phyloP scores from a whole-genome alignment of 2,888 invertebrate species.

The Sinodicranocentrus sp. region DNA sequence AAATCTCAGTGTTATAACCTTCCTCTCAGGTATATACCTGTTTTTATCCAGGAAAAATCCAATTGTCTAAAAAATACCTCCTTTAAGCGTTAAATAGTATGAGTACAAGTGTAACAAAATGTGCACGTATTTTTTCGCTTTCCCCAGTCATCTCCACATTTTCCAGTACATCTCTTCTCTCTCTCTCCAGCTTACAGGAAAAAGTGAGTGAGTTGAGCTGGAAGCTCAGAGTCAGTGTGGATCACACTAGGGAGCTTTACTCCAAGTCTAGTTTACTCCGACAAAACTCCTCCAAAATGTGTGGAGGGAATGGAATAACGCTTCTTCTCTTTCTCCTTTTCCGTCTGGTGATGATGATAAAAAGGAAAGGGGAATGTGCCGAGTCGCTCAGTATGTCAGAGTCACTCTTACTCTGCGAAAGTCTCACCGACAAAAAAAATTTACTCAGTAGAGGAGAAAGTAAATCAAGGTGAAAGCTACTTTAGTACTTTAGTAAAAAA shows the following conservation, averaged over 20 bases:
- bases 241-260: slow-evolving; percentile 18
- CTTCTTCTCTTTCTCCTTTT: slow-evolving; percentile 6
- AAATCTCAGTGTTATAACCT: too few relatives aligned
- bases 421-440: slow-evolving; percentile 17
- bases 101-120: slow-evolving; percentile 8
- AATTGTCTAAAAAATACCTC: too few relatives aligned
- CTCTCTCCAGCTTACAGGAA: not conserved
- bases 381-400: slow-evolving; percentile 60
- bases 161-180: not conserved
- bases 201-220: not conserved
- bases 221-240: slow-evolving; percentile 14
- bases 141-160: not conserved
- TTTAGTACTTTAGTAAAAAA: not conserved
- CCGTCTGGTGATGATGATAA: slow-evolving; percentile 37
- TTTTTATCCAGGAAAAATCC: too few relatives aligned
- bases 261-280: not conserved
- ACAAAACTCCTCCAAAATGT: not conserved
- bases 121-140: not conserved
- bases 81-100: not conserved
- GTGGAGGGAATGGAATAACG: not conserved
- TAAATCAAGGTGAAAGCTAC: slow-evolving; percentile 5
- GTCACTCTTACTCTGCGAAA: slow-evolving; percentile 45
- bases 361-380: slow-evolving; percentile 41
- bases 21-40: too few relatives aligned
- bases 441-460: slow-evolving; percentile 1